Evolutionary conservation across 2,113 vertebrate genomes (phyloP).

Genomic region (Melanerpes formicivorus): DNA sequence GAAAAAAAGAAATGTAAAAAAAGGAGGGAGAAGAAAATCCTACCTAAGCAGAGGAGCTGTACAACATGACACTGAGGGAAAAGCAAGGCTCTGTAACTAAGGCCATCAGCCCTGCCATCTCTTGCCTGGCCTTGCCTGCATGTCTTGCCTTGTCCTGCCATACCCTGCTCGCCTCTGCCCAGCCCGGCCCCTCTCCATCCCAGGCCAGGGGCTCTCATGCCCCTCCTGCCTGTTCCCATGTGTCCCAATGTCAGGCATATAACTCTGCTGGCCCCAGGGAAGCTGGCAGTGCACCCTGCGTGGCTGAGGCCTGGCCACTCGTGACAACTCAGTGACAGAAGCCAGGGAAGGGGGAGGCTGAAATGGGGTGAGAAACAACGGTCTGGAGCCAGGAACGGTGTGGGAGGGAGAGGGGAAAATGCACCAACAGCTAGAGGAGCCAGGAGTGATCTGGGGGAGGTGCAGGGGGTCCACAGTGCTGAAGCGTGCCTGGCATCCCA

Average conservation of each 20-base stretch:
- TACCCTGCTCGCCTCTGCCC: not conserved
- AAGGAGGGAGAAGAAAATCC: not conserved
- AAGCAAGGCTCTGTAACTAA: not conserved
- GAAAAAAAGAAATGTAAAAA: not conserved
- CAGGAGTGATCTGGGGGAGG: fast-evolving
- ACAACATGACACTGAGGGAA: not conserved
- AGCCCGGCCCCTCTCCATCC: no score
- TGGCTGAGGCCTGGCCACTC: not conserved
- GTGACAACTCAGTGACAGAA: not conserved
- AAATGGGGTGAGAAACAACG: fast-evolving
- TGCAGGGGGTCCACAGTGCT: fast-evolving
- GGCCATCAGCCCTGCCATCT: not conserved
- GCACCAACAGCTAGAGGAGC: fast-evolving
- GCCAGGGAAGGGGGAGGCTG: no score
- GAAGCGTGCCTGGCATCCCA: not conserved
- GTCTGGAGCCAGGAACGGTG: not conserved
- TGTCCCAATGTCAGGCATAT: fast-evolving
- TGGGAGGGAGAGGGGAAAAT: not conserved
- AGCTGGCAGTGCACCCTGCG: fast-evolving
- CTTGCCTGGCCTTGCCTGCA: not conserved
- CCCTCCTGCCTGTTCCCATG: not conserved
- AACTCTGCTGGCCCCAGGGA: not conserved
- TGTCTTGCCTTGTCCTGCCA: not conserved
- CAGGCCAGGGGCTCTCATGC: not conserved
- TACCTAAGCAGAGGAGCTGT: not conserved